Conservation (phyloP, 1,140 invertebrate genomes). For the Drosophila azteca region DNA sequence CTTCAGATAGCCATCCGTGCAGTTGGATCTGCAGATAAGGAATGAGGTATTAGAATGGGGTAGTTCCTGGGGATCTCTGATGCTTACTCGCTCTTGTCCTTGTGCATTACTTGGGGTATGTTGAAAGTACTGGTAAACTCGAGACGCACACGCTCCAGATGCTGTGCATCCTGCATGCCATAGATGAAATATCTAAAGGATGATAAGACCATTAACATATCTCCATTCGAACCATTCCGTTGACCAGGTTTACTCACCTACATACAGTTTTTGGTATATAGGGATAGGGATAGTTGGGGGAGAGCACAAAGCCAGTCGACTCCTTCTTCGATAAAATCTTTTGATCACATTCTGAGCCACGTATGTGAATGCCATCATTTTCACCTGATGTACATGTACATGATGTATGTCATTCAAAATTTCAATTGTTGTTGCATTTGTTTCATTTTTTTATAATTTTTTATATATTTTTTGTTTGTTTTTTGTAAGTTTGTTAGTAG, state of each 20-base stretch:
- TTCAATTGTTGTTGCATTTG: constrained; percentile 48
- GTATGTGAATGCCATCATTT: constrained; percentile 95
- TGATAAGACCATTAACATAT: background rate
- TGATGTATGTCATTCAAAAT: too few species aligned
- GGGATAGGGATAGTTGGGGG: constrained; percentile 97
- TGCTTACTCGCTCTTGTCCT: constrained; percentile 79
- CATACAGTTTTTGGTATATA: constrained; percentile 98
- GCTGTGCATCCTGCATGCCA: constrained; percentile 97
- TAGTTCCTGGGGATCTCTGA: background rate
- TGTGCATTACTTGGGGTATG: constrained; percentile 91
- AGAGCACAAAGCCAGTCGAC: constrained; percentile 94
- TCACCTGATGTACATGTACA: constrained; percentile 80
- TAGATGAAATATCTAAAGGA: constrained; percentile 95
- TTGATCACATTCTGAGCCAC: constrained; percentile 98
- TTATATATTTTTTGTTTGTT: constrained; percentile 30
- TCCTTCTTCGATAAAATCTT: constrained; percentile 97
- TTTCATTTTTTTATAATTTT: constrained; percentile 40
- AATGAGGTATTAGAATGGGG: background rate
- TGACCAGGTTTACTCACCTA: constrained; percentile 84
- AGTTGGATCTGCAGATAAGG: constrained; percentile 85
- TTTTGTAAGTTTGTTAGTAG: constrained; percentile 5
- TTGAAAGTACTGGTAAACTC: constrained; percentile 93
- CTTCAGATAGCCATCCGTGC: constrained; percentile 95
- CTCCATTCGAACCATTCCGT: background rate
- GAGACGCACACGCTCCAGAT: constrained; percentile 95